A percentile compares a stretch with the other conserved stretches of the same genome.
phyloP scores from a whole-genome alignment of 2,797 vertebrate genomes.

The Lateolabrax maculatus region DNA sequence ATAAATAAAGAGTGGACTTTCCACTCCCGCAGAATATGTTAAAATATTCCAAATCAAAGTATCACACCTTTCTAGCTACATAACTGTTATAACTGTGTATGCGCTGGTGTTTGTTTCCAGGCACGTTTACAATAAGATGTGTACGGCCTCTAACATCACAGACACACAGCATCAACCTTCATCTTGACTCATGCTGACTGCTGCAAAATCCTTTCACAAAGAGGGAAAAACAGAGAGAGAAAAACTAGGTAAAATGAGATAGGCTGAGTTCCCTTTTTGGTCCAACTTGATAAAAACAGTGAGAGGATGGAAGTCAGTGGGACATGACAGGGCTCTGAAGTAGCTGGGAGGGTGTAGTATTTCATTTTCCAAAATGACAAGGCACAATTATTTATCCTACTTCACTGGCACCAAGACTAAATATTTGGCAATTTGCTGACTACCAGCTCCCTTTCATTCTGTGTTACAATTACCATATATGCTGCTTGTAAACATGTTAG shows the following conservation, averaged over 20 bases:
- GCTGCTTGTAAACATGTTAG: constrained; percentile 4
- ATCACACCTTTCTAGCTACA: neutral
- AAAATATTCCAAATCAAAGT: neutral
- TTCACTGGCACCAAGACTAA: neutral
- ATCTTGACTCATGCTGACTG: neutral
- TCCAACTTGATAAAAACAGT: constrained; percentile 8
- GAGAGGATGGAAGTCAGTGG: constrained; percentile 5
- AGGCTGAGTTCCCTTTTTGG: neutral
- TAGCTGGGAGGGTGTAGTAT: neutral
- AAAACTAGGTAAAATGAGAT: neutral
- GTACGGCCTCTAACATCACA: neutral
- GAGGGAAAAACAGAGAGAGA: neutral
- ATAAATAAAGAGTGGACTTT: neutral
- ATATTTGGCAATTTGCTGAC: neutral
- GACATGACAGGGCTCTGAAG: neutral
- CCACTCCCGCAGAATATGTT: neutral
- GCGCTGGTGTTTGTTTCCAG: neutral
- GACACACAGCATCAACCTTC: neutral
- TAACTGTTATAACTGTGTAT: neutral
- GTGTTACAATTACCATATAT: neutral
- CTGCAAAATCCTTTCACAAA: constrained; percentile 3
- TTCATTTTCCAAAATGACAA: constrained; percentile 18
- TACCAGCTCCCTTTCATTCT: constrained; percentile 1
- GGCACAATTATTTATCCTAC: constrained; percentile 3
- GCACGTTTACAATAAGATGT: neutral